These are phyloP conservation scores for Pinna nobilis DNA, from an alignment of 1,140 invertebrate species.

Conservation along the genomic window DNA sequence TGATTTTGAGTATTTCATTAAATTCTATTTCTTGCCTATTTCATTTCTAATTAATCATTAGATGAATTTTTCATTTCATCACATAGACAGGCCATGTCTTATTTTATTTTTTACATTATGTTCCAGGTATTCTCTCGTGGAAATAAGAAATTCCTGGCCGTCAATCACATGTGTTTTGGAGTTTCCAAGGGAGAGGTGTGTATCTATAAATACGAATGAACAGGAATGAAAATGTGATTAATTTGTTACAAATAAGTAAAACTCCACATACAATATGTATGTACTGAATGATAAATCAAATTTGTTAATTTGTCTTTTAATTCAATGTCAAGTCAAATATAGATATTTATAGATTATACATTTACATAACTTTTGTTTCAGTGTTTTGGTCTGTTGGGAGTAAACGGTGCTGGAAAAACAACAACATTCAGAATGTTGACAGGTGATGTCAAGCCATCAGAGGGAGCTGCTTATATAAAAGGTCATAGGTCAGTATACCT, in stretches of 20 bases:
- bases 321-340: background rate
- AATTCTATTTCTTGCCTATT: background rate
- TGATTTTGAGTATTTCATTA: too few relatives aligned
- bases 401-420: constrained; percentile 93
- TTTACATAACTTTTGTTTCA: constrained; percentile 59
- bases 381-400: constrained; percentile 89
- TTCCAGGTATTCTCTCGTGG: constrained; percentile 6
- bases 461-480: constrained; percentile 78
- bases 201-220: background rate
- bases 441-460: constrained; percentile 80
- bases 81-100: too few relatives aligned
- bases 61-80: too few relatives aligned
- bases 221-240: background rate
- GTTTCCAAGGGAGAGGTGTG: constrained; percentile 80
- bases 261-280: background rate
- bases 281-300: too few relatives aligned
- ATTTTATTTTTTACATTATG: too few relatives aligned
- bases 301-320: background rate
- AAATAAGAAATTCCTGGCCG: constrained; percentile 75
- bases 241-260: too few relatives aligned
- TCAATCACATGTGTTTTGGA: constrained; percentile 83
- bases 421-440: constrained; percentile 90
- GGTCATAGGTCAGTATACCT: constrained; percentile 68
- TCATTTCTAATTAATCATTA: background rate
- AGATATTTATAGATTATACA: background rate